A percentile compares a stretch with the other conserved stretches of the same genome.
phyloP scores from a whole-genome alignment of 2,113 vertebrate species.

The Oryzias woworae region DNA sequence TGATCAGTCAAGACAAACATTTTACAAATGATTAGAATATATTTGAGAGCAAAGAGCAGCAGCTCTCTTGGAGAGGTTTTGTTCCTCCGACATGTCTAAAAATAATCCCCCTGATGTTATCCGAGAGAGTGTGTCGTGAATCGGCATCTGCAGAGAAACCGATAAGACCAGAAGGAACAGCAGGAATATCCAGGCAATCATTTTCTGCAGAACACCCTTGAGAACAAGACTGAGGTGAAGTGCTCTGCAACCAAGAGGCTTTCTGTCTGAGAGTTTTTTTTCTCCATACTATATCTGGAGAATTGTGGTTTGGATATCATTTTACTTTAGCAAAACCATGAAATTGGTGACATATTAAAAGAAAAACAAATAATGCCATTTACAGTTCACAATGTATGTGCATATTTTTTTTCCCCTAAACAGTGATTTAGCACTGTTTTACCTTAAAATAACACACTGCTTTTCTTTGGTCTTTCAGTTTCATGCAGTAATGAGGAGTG shows the following conservation, averaged over 20 bases:
- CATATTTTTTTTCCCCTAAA: too few species aligned
- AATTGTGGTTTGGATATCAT: too few species aligned
- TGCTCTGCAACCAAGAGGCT: background rate
- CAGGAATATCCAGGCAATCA: background rate
- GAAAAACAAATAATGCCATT: too few species aligned
- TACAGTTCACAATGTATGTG: too few species aligned
- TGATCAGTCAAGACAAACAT: background rate
- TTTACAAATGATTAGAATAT: background rate
- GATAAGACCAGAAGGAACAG: conserved; percentile 26
- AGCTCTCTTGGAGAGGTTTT: background rate
- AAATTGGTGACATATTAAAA: too few species aligned
- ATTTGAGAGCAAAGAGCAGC: background rate
- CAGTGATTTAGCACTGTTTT: too few species aligned
- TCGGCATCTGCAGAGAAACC: conserved; percentile 14
- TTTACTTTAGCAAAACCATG: too few species aligned
- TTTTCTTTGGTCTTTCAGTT: background rate
- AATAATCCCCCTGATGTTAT: conserved; percentile 33
- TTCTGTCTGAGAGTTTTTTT: too few species aligned
- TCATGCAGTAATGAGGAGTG: background rate
- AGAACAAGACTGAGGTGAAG: conserved; percentile 11
- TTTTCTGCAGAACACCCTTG: background rate
- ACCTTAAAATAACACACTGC: background rate
- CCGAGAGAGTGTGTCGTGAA: conserved; percentile 18
- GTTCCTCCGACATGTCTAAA: conserved; percentile 17
- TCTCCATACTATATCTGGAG: too few species aligned